These are phyloP conservation scores for Semibalanus balanoides DNA, from an alignment of 1,140 invertebrate genomes.

Conservation along the genomic window DNA sequence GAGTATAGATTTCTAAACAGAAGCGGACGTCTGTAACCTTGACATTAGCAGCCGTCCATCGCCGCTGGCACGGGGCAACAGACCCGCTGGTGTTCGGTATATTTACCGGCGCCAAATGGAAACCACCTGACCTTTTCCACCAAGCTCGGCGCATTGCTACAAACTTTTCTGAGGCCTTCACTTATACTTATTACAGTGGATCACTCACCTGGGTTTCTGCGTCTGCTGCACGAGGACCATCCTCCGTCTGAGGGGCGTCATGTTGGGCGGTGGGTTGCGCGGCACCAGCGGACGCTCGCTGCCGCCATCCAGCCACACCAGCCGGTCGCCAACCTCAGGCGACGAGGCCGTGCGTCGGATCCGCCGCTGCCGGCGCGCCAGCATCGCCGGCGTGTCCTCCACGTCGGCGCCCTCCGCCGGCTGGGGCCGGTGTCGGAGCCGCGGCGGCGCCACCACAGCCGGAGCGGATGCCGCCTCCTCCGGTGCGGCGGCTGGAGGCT, in stretches of 20 bases:
- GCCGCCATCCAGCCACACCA: constrained; percentile 19
- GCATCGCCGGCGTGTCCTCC: background rate
- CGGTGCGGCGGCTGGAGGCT: too few species aligned
- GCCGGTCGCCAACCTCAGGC: background rate
- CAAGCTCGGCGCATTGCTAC: too few species aligned
- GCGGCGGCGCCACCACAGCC: background rate
- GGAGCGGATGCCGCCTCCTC: background rate
- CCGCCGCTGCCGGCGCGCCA: background rate
- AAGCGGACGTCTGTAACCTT: too few species aligned
- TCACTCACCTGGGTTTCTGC: background rate
- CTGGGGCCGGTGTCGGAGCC: background rate
- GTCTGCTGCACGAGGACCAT: background rate
- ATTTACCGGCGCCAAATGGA: too few species aligned
- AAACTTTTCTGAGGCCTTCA: too few species aligned
- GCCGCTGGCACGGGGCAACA: too few species aligned
- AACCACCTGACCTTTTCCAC: too few species aligned
- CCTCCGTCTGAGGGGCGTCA: background rate
- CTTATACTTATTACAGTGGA: too few species aligned
- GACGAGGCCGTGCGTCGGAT: background rate
- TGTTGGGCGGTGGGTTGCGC: background rate
- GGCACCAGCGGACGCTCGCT: too few species aligned
- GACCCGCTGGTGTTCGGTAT: too few species aligned
- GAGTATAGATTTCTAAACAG: too few species aligned
- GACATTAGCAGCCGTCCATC: too few species aligned
- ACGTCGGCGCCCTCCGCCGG: background rate